Conservation (phyloP, 2,113 vertebrate genomes). For the Urocolius indicus region DNA sequence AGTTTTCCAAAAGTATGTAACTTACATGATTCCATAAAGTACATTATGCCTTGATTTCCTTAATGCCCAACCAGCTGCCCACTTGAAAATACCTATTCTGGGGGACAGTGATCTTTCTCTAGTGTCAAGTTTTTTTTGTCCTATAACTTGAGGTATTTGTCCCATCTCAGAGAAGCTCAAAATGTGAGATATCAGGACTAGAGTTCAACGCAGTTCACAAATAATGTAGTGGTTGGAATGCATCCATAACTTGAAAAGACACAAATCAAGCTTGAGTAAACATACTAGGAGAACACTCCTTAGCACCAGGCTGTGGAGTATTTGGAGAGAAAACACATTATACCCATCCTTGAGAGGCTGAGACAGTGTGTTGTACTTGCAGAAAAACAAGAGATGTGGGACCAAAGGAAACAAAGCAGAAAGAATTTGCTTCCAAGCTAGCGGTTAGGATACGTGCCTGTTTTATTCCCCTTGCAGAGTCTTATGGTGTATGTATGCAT, state of each 20-base stretch:
- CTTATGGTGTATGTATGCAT: not conserved
- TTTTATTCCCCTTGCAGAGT: not conserved
- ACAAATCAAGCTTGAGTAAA: not conserved
- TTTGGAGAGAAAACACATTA: slow-evolving; percentile 26
- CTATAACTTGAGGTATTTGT: not conserved
- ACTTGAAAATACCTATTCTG: not conserved
- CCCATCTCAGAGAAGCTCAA: not conserved
- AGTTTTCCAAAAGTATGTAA: not conserved
- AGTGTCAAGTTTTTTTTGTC: not conserved
- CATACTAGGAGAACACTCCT: not conserved
- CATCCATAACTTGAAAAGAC: not conserved
- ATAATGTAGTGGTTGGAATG: not conserved
- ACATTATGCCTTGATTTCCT: not conserved
- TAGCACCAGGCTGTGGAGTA: not conserved
- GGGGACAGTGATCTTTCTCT: not conserved
- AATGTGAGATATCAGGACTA: not conserved
- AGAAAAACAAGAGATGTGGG: not conserved
- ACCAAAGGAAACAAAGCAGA: not conserved
- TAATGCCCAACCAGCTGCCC: not conserved
- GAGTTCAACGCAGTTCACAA: not conserved
- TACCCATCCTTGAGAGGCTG: not conserved
- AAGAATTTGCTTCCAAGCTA: not conserved
- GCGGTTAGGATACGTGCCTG: not conserved
- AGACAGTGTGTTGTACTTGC: not conserved
- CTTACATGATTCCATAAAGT: not conserved